Evolutionary conservation across 2,888 invertebrate species (phyloP).

Genomic region (Copidosoma aretas): DNA sequence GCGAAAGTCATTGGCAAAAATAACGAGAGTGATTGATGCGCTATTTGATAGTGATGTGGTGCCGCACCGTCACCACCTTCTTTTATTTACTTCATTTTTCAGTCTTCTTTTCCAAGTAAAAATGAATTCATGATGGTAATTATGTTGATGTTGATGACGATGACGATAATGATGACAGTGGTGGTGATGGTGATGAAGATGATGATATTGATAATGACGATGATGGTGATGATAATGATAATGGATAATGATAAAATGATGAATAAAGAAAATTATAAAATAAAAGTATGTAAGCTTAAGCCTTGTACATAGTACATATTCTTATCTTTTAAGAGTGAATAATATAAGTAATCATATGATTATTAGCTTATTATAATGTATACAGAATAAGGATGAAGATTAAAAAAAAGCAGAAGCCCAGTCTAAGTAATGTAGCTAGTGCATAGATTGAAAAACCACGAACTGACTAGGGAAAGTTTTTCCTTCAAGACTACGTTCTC

Average conservation of each 20-base stretch:
- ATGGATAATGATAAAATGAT: conserved; percentile 22
- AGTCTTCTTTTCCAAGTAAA: conserved; percentile 35
- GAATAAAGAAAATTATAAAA: conserved; percentile 35
- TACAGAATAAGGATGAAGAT: conserved; percentile 44
- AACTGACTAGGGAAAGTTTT: conserved; percentile 56
- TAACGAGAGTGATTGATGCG: conserved; percentile 22
- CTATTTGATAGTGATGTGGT: conserved; percentile 40
- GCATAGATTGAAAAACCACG: conserved; percentile 58
- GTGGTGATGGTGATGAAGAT: no score
- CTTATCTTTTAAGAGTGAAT: conserved; percentile 58
- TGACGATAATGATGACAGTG: no score
- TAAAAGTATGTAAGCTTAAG: conserved; percentile 52
- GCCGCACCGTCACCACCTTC: conserved; percentile 32
- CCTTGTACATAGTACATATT: conserved; percentile 62
- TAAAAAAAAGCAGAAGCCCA: conserved; percentile 36
- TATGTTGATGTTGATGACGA: no score
- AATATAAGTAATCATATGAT: conserved; percentile 57
- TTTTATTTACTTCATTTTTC: conserved; percentile 33
- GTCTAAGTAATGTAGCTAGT: conserved; percentile 58
- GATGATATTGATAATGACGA: no score
- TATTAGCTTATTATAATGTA: conserved; percentile 57
- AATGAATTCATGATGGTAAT: conserved; percentile 34
- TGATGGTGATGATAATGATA: no score
- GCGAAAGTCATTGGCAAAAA: conserved; percentile 30
- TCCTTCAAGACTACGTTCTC: conserved; percentile 58